Percentiles rank a stretch among this genome's conserved stretches.
phyloP scores from a whole-genome alignment of 2,113 vertebrate species.

The Perca flavescens region DNA sequence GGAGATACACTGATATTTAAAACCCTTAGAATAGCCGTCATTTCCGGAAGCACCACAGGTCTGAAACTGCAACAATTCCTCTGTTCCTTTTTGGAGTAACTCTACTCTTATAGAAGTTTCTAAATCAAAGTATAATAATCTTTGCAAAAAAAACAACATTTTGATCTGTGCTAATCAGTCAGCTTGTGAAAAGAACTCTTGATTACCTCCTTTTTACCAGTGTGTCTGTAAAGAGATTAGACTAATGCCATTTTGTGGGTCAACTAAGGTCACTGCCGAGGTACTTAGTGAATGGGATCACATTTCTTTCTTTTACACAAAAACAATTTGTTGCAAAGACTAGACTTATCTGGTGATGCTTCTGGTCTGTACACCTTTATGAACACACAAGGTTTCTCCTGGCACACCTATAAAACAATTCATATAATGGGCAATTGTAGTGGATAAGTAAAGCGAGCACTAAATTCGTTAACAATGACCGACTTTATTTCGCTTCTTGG shows the following conservation, averaged over 20 bases:
- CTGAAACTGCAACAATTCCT: background rate
- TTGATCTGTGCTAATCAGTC: conserved; percentile 2
- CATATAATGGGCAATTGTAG: background rate
- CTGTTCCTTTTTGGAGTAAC: background rate
- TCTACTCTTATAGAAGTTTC: background rate
- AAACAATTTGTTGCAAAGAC: conserved; percentile 28
- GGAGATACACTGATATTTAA: background rate
- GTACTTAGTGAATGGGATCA: conserved; percentile 43
- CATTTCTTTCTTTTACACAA: conserved; percentile 34
- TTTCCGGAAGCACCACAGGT: background rate
- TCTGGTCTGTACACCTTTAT: conserved; percentile 7
- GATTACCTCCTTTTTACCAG: conserved; percentile 53
- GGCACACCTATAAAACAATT: background rate
- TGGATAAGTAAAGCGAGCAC: background rate
- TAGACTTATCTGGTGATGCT: conserved; percentile 10
- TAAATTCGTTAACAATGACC: background rate
- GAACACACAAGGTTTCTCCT: background rate
- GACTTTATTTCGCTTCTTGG: background rate
- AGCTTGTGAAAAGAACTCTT: conserved; percentile 17
- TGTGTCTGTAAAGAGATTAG: conserved; percentile 57
- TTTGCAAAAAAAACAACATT: background rate
- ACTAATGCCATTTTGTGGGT: conserved; percentile 62
- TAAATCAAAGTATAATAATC: background rate
- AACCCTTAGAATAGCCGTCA: background rate
- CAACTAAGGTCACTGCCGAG: conserved; percentile 34